Percentiles rank a stretch among this genome's conserved stretches.
These are phyloP conservation scores for Squalus acanthias DNA, from an alignment of 2,797 vertebrate genomes.

Conservation along the genomic window DNA sequence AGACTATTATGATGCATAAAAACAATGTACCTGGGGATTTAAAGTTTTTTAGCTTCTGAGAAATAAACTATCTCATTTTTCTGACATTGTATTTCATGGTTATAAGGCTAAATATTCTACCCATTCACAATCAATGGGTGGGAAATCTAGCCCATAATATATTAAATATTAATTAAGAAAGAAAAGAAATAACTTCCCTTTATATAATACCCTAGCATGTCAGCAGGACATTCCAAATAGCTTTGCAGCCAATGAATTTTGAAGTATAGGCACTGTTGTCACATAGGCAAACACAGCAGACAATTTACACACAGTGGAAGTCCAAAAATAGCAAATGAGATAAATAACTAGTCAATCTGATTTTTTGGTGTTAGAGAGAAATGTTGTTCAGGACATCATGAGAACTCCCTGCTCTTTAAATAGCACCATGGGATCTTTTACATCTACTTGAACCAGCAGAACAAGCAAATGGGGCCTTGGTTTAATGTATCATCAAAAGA, in stretches of 20 bases:
- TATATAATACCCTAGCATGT: not conserved
- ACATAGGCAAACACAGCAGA: not conserved
- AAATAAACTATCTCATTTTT: not conserved
- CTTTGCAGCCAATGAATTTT: not conserved
- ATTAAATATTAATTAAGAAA: not conserved
- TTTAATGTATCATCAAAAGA: not conserved
- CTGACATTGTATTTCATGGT: not conserved
- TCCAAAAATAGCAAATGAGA: not conserved
- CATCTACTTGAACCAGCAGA: not conserved
- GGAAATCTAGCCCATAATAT: not conserved
- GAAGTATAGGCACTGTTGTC: not conserved
- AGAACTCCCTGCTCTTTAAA: not conserved
- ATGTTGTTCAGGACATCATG: not conserved
- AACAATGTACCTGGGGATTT: not conserved
- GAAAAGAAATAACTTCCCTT: not conserved
- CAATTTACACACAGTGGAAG: not conserved
- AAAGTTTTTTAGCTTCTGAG: not conserved
- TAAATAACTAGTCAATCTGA: not conserved
- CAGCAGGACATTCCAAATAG: not conserved
- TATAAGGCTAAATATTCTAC: not conserved
- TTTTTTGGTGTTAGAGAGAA: not conserved
- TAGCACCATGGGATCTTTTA: not conserved
- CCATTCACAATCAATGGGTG: not conserved
- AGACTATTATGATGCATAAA: not conserved
- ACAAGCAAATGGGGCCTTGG: not conserved